Evolutionary conservation across 2,797 vertebrate genomes (phyloP).

Genomic region (Notamacropus eugenii): DNA sequence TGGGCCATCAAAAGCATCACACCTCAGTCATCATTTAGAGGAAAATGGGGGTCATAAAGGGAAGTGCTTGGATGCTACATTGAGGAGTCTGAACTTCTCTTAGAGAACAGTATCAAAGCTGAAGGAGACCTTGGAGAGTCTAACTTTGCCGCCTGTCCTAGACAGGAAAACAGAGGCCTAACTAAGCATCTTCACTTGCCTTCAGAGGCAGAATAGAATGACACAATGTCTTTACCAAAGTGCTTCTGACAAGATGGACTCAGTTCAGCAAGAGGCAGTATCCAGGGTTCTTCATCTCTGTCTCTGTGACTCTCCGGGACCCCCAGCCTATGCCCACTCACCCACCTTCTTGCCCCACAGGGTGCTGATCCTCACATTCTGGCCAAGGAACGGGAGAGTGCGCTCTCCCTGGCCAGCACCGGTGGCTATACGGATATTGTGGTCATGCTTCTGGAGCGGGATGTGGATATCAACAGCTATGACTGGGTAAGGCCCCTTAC

Average conservation of each 20-base stretch:
- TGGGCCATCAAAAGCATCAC: not conserved
- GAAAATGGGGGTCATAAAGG: not conserved
- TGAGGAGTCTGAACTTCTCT: not conserved
- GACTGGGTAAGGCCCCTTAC: conserved; percentile 91
- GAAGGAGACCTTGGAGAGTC: not conserved
- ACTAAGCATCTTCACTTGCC: too few species aligned
- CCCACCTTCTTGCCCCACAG: conserved; percentile 77
- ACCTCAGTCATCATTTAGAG: not conserved
- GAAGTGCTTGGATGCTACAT: not conserved
- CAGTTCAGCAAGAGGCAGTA: not conserved
- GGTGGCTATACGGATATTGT: conserved; percentile 96
- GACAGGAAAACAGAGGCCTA: too few species aligned
- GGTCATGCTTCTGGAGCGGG: conserved; percentile 88
- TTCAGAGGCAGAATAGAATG: not conserved
- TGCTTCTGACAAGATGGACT: not conserved
- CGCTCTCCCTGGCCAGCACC: conserved; percentile 94
- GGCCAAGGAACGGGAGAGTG: conserved; percentile 93
- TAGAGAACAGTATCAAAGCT: not conserved
- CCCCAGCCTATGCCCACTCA: not conserved
- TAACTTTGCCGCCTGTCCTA: not conserved
- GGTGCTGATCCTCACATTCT: conserved; percentile 92
- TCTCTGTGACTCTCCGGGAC: not conserved
- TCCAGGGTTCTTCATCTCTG: not conserved
- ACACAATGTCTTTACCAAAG: not conserved
- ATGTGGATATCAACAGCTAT: conserved; percentile 94